Percentiles rank a stretch among this genome's conserved stretches.
Conservation (phyloP, 2,888 invertebrate genomes). For the Parelbella ahira region DNA sequence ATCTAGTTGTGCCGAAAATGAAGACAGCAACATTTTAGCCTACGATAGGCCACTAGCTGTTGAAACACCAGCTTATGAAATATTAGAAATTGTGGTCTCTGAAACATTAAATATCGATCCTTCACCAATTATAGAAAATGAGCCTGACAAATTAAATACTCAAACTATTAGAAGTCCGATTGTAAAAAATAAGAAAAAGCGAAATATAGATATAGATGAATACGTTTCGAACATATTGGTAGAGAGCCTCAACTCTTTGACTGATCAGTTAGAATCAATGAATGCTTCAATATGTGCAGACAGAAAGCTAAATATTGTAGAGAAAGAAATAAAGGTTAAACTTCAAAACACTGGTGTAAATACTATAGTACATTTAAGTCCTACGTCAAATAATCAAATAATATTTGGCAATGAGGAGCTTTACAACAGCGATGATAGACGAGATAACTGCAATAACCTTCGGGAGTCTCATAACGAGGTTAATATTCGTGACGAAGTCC, state of each 20-base stretch:
- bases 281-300: slow-evolving; percentile 59
- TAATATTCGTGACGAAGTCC: slow-evolving; percentile 45
- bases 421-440: slow-evolving; percentile 44
- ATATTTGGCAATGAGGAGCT: slow-evolving; percentile 73
- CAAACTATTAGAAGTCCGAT: slow-evolving; percentile 31
- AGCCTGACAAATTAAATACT: slow-evolving; percentile 29
- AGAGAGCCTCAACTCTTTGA: slow-evolving; percentile 72
- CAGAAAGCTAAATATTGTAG: slow-evolving; percentile 64
- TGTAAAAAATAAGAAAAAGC: slow-evolving; percentile 27
- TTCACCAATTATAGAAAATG: slow-evolving; percentile 31
- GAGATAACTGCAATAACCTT: slow-evolving; percentile 42
- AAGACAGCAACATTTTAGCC: slow-evolving; percentile 42
- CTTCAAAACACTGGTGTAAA: slow-evolving; percentile 72
- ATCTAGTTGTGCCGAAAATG: slow-evolving; percentile 39
- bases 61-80: slow-evolving; percentile 52
- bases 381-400: slow-evolving; percentile 71
- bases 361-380: slow-evolving; percentile 71
- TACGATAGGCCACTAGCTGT: slow-evolving; percentile 42
- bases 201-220: slow-evolving; percentile 63
- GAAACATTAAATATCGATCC: slow-evolving; percentile 50
- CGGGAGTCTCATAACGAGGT: slow-evolving; percentile 32
- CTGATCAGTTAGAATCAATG: slow-evolving; percentile 69
- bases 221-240: slow-evolving; percentile 76
- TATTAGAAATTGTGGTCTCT: slow-evolving; percentile 69
- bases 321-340: slow-evolving; percentile 75